Percentiles rank a stretch among this genome's conserved stretches.
Evolutionary conservation across 2,888 invertebrate species (phyloP).

Genomic region (Muscina levida): DNA sequence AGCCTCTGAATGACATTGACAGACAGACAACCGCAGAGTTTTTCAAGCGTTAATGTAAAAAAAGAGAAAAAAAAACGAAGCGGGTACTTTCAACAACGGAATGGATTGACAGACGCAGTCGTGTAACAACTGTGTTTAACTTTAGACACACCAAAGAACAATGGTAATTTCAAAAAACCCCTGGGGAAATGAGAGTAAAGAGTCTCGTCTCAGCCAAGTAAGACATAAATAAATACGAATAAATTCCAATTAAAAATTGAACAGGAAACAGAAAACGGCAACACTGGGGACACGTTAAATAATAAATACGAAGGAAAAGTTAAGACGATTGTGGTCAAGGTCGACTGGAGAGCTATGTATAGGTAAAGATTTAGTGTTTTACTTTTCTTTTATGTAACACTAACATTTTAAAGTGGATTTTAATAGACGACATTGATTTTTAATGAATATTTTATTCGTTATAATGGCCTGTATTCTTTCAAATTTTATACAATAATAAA

Average conservation of each 20-base stretch:
- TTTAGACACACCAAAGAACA: conserved; percentile 51
- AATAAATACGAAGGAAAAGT: conserved; percentile 4
- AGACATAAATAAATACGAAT: conserved; percentile 42
- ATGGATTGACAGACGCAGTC: neutral
- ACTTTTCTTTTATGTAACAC: too few relatives aligned
- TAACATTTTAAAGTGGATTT: too few relatives aligned
- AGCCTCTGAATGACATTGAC: conserved; percentile 35
- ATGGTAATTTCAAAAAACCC: conserved; percentile 37
- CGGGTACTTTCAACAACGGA: neutral
- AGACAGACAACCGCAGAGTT: conserved; percentile 37
- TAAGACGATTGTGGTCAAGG: conserved; percentile 14
- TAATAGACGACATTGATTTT: too few relatives aligned
- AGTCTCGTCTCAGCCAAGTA: conserved; percentile 49
- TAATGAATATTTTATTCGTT: too few relatives aligned
- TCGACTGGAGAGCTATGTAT: conserved; percentile 1
- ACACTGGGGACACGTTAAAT: conserved; percentile 27
- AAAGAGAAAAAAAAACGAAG: neutral
- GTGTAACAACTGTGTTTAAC: conserved; percentile 50
- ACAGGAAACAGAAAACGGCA: conserved; percentile 53
- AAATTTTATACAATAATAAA: too few relatives aligned
- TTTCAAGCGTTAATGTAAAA: conserved; percentile 37
- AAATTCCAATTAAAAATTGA: conserved; percentile 62
- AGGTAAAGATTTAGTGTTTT: too few relatives aligned
- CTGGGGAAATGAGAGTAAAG: conserved; percentile 49
- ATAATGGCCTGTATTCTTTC: too few relatives aligned